Percentiles rank a stretch among this genome's conserved stretches.
Conservation (phyloP, 2,113 vertebrate genomes). For the Podarcis cretensis region DNA sequence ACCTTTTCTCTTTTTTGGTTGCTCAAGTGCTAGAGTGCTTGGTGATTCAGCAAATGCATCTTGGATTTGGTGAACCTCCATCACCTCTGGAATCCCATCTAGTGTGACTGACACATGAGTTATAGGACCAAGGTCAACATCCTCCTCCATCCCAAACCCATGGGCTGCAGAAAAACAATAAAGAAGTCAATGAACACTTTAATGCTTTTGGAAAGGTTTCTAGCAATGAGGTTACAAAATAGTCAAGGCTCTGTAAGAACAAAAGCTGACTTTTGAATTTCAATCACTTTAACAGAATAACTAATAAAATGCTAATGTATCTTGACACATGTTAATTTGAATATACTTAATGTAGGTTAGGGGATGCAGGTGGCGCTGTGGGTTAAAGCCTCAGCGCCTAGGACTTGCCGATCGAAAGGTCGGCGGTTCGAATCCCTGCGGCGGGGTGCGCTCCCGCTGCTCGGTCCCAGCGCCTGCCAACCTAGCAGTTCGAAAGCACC, state of each 20-base stretch:
- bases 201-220: not conserved
- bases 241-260: not conserved
- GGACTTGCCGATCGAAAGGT: no score
- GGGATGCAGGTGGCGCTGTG: no score
- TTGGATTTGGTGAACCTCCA: slow-evolving; percentile 79
- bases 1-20: slow-evolving; percentile 91
- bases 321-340: not conserved
- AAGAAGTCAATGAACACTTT: slow-evolving; percentile 12
- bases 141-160: slow-evolving; percentile 83
- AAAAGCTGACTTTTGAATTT: not conserved
- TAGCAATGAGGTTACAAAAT: not conserved
- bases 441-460: no score
- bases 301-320: not conserved
- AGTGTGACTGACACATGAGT: slow-evolving; percentile 88
- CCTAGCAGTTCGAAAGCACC: no score
- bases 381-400: no score
- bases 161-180: slow-evolving; percentile 69
- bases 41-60: slow-evolving; percentile 74
- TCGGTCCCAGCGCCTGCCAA: no score
- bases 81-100: slow-evolving; percentile 85
- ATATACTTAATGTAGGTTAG: not conserved
- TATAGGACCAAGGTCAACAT: slow-evolving; percentile 83
- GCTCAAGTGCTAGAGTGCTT: slow-evolving; percentile 76
- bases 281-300: not conserved
- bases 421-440: no score